phyloP scores from a whole-genome alignment of 2,888 invertebrate genomes.

The Drosophila ustulata region DNA sequence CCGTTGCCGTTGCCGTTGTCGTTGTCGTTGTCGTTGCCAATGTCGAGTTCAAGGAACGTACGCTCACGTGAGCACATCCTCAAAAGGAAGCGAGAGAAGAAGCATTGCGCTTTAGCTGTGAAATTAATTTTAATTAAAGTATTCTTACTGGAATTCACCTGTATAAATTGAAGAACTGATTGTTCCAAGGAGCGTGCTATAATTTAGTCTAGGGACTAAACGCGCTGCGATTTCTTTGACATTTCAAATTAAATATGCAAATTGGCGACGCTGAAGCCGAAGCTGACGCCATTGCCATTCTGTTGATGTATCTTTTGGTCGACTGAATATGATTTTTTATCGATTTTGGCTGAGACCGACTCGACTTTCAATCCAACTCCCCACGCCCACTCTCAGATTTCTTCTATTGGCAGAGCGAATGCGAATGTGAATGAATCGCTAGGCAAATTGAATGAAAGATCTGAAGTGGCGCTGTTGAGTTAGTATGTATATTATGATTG shows the following conservation, averaged over 20 bases:
- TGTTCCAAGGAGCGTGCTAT: slow-evolving; percentile 1
- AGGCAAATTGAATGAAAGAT: slow-evolving; percentile 36
- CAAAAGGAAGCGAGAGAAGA: background rate
- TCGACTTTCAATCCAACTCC: slow-evolving; percentile 12
- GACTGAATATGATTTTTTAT: slow-evolving; percentile 56
- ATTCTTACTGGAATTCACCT: background rate
- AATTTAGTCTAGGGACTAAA: slow-evolving; percentile 17
- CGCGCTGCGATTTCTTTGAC: slow-evolving; percentile 34
- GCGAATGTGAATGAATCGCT: slow-evolving; percentile 18
- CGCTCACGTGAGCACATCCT: slow-evolving; percentile 23
- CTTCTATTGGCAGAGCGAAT: background rate
- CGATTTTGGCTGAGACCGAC: slow-evolving; percentile 47
- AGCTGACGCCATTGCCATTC: slow-evolving; percentile 41
- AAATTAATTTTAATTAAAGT: slow-evolving; percentile 42
- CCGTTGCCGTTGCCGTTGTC: slow-evolving; percentile 10
- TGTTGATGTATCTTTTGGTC: slow-evolving; percentile 48
- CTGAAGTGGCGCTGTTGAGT: slow-evolving; percentile 12
- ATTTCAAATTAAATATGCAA: slow-evolving; percentile 63
- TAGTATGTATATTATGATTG: slow-evolving; percentile 23
- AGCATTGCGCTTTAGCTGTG: background rate
- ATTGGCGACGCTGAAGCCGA: slow-evolving; percentile 29
- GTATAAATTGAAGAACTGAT: slow-evolving; percentile 1
- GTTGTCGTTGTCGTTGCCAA: background rate
- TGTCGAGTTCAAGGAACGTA: slow-evolving; percentile 17
- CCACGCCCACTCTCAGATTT: background rate